Conservation (phyloP, 2,797 vertebrate species). For the Karalla daura region DNA sequence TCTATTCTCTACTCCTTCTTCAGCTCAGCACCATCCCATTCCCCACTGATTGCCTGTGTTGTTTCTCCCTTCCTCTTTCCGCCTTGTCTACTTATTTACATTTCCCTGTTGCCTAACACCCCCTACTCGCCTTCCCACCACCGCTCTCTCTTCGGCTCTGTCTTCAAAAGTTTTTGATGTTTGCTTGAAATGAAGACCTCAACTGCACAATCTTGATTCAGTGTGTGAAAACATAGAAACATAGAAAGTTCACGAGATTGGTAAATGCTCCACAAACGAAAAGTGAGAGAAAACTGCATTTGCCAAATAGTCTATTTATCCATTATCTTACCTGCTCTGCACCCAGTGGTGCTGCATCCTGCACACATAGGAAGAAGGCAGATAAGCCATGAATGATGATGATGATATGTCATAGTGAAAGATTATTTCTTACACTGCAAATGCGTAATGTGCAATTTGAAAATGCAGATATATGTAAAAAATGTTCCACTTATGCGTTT, state of each 20-base stretch:
- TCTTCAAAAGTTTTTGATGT: slow-evolving; percentile 43
- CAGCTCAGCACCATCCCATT: slow-evolving; percentile 23
- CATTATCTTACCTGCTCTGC: neutral
- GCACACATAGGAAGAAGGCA: neutral
- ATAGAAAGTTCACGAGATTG: neutral
- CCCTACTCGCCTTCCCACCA: slow-evolving; percentile 7
- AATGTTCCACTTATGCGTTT: neutral
- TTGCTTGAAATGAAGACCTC: slow-evolving; percentile 35
- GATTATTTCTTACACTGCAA: neutral
- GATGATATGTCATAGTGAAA: neutral
- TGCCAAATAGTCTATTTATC: too few species aligned
- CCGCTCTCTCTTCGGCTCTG: slow-evolving; percentile 23
- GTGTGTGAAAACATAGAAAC: slow-evolving; percentile 29
- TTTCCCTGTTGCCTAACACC: slow-evolving; percentile 35
- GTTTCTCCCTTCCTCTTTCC: slow-evolving; percentile 34
- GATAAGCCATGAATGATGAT: neutral
- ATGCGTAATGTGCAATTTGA: neutral
- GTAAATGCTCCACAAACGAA: neutral
- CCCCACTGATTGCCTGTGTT: slow-evolving; percentile 38
- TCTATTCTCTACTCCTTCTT: slow-evolving; percentile 6
- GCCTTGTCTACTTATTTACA: slow-evolving; percentile 55
- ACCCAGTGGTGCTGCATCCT: too few species aligned
- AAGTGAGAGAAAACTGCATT: too few species aligned
- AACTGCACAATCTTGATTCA: slow-evolving; percentile 7
- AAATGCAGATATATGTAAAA: neutral